phyloP scores from a whole-genome alignment of 37 sponge, comb jelly and placozoan species.

The Spongilla lacustris region DNA sequence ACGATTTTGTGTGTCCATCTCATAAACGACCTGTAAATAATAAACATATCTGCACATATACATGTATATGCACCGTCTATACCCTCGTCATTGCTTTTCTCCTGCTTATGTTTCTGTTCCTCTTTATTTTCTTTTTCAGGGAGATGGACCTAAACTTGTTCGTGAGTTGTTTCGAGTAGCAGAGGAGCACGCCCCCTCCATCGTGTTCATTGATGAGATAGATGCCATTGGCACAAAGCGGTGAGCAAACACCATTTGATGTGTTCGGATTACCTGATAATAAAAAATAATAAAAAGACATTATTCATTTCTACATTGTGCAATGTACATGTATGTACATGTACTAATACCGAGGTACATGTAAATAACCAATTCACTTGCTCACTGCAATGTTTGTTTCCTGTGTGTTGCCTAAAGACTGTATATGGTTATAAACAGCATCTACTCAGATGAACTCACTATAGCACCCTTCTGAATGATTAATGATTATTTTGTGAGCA shows the following conservation, averaged over 20 bases:
- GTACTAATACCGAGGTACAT: neutral
- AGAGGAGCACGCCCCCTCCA: constrained; percentile 99
- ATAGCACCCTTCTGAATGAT: too few species aligned
- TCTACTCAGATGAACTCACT: too few species aligned
- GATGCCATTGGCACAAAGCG: constrained; percentile 97
- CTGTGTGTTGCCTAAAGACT: too few species aligned
- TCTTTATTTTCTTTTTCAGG: constrained; percentile 33
- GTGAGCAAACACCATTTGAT: constrained; percentile 2
- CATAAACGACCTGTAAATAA: too few species aligned
- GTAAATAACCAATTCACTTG: neutral
- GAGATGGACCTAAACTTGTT: constrained; percentile 99
- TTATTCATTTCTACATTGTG: neutral
- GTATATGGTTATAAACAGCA: too few species aligned
- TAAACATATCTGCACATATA: too few species aligned
- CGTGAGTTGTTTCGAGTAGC: constrained; percentile 98
- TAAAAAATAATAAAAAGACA: too few species aligned
- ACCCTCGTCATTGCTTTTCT: too few species aligned
- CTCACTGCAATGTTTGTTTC: neutral
- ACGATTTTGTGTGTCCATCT: too few species aligned
- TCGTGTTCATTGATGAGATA: constrained; percentile 99
- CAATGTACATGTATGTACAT: constrained; percentile 2
- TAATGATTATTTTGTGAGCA: neutral
- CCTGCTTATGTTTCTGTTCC: too few species aligned
- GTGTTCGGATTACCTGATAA: neutral
- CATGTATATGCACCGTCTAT: too few species aligned